Base-by-base conservation (phyloP, 1,140 invertebrate species). In the Rhagoletis pomonella region DNA sequence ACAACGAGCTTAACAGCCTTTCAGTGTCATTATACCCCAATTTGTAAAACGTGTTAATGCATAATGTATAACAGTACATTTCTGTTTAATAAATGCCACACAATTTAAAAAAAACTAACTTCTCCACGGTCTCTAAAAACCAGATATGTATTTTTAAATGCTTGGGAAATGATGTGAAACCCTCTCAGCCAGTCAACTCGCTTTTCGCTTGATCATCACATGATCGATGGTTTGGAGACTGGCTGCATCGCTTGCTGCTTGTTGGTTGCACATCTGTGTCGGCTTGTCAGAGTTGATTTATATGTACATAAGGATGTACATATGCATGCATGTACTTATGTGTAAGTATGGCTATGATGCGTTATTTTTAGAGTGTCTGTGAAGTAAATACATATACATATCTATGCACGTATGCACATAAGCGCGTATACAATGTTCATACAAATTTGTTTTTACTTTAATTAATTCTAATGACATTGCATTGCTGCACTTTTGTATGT, bases 81-180 rank as follows among this genome's bases (percentile, higher is more conserved):
- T 55, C 60, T n/a, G 17, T 4, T 14, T 14, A 62, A 4, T 62
- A n/a, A 62, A 14, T 62, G 7, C 12, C 7, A 62, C 4, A 17
- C 12, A 62, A n/a, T 12, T 62, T 29, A 7, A 7, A 59, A 59
- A 59, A 59, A 59, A 59, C 58, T 59, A 12, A 62, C n/a, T 62
- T 62, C 17, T 62, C 60, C 60, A 62, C 60, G 60, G n/a, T 14
- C 60, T 62, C 6, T 62, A 14, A 62, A 62, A 62, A 14, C 60
- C 4, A 14, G 60, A 62, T 62, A 14, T 62, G 60, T 62, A 62
- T 14, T 62, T 62, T 62, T 62, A 62, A 62, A 62, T 62, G 12
- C 60, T 62, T 62, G 60, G 60, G 60, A n/a, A 62, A 62, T 62
- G 60, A n/a, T 62, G 60, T 62, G 60, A 62, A 62, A 62, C 60